Base-by-base conservation (phyloP, 2,113 vertebrate genomes). In the Ochotona curzoniae region DNA sequence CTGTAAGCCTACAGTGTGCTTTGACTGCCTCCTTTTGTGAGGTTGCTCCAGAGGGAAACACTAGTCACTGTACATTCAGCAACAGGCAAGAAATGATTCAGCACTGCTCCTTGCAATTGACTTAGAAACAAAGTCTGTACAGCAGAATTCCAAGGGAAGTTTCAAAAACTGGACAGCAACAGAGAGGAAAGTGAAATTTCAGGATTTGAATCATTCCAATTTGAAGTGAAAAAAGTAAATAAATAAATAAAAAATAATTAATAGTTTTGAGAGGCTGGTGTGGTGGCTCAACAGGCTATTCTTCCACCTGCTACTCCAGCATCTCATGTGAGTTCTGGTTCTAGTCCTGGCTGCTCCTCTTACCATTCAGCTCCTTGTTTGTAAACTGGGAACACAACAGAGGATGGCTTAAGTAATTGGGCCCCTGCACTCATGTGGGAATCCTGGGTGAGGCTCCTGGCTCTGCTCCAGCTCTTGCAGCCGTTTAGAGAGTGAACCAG, bases 141-240 rank as follows among this genome's bases (percentile, higher is more conserved):
- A 44, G 21, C 32, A 30, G 4, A 69, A 63, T 85, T 78, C 63
- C 44, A 85, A 81, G 69, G 67, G 61, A 81, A 23, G n/a, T 61
- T 82, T 70, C 38, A n/a, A 44, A 80, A 92, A 76, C 61, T 25
- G 25, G 25, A 15, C 10, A 80, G 8, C 9, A 87, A 30, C 32
- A 91, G 57, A 23, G 9, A 15, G 30, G 73, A 70, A 69, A 21
- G 0, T 35, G 12, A 78, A 89, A 82, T 25, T 70, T 90, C 44
- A 90, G 78, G n/a, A 38, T 49, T 69, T 75, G 23, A 91, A 10
- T 70, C 21, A 74, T 26, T 82, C 75, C 21, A 69, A 71, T 21
- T 54, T 73, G 83, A 79, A 88, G 26, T 51, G 13, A 25, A 92
- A 92, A 63, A 20, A 91, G 84, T n/a, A 23, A 82, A 28, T 63